phyloP scores from a whole-genome alignment of 2,797 vertebrate species.

The Sebastes flavidus region DNA sequence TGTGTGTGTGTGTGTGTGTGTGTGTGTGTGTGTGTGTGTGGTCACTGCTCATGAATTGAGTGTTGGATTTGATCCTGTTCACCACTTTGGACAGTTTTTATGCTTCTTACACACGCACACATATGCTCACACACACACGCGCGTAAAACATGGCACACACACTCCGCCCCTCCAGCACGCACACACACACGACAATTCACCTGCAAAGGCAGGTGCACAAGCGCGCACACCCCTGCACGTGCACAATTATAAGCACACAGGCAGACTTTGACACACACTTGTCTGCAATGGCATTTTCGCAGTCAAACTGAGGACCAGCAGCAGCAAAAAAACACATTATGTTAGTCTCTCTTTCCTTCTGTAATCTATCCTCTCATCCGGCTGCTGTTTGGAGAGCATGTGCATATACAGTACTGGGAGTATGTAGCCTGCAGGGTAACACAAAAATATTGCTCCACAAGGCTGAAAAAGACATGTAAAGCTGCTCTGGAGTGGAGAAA shows the following conservation, averaged over 20 bases:
- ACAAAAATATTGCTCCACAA: neutral
- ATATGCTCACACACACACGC: neutral
- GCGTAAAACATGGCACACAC: neutral
- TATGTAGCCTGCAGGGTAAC: neutral
- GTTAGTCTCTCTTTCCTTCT: neutral
- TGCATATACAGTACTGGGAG: neutral
- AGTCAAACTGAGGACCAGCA: slow-evolving; percentile 7
- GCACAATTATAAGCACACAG: neutral
- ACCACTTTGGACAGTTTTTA: neutral
- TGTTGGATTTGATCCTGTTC: slow-evolving; percentile 7
- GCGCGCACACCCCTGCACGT: neutral
- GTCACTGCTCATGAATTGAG: slow-evolving; percentile 3
- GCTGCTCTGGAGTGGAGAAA: neutral
- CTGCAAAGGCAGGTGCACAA: slow-evolving; percentile 58
- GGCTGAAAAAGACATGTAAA: slow-evolving; percentile 1
- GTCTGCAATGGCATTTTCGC: slow-evolving; percentile 42
- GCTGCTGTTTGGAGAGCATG: neutral
- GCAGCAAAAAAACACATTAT: neutral
- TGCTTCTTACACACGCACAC: neutral
- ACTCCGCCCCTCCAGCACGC: neutral
- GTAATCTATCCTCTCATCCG: neutral
- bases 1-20: neutral
- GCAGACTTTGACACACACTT: slow-evolving; percentile 42
- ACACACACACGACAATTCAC: slow-evolving; percentile 25
- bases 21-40: neutral